phyloP scores from a whole-genome alignment of 2,113 vertebrate genomes.

The Prietella phreatophila region DNA sequence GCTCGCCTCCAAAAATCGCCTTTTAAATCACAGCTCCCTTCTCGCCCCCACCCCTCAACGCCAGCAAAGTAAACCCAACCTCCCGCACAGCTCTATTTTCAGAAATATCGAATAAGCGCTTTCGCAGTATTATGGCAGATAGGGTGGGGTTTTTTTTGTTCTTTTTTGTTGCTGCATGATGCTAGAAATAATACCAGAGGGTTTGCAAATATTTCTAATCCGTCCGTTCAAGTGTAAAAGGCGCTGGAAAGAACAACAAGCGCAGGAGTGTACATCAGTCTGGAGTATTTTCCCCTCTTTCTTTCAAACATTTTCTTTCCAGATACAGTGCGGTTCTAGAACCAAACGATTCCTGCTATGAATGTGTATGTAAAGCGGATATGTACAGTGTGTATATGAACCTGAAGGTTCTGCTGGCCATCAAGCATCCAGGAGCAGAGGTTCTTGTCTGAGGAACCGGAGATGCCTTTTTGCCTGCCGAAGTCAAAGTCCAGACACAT shows the following conservation, averaged over 20 bases:
- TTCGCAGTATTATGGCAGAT: constrained; percentile 61
- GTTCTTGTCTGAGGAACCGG: constrained; percentile 86
- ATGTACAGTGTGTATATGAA: constrained; percentile 70
- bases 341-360: neutral
- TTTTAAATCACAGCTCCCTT: constrained; percentile 69
- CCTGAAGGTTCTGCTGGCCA: constrained; percentile 85
- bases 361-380: neutral
- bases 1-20: constrained; percentile 66
- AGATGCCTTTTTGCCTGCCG: constrained; percentile 78
- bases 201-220: constrained; percentile 71
- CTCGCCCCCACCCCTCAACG: constrained; percentile 54
- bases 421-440: constrained; percentile 86
- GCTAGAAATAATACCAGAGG: constrained; percentile 51
- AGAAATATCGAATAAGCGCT: constrained; percentile 63
- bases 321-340: neutral
- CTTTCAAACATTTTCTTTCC: neutral
- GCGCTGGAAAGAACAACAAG: constrained; percentile 72
- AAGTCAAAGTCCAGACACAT: constrained; percentile 93
- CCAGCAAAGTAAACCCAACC: constrained; percentile 54
- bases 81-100: constrained; percentile 59
- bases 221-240: constrained; percentile 73
- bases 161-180: constrained; percentile 26
- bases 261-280: constrained; percentile 63
- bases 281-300: neutral
- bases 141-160: constrained; percentile 22